phyloP scores from a whole-genome alignment of 2,113 vertebrate genomes.

The Anthoscopus minutus region DNA sequence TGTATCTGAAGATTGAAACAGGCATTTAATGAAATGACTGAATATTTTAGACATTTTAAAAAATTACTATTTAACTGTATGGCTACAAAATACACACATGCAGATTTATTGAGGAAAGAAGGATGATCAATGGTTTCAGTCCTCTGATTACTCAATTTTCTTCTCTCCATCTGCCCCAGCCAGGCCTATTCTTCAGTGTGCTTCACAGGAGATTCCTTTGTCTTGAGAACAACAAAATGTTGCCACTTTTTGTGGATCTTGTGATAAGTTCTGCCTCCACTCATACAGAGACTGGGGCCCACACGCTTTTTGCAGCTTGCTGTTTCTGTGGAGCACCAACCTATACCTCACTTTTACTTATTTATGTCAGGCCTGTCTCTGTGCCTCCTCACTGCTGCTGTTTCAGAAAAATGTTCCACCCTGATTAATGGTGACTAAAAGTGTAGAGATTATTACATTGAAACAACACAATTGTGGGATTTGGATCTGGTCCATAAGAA shows the following conservation, averaged over 20 bases:
- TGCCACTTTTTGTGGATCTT: neutral
- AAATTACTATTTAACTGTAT: neutral
- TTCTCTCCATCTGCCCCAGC: neutral
- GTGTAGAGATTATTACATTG: neutral
- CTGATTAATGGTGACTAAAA: neutral
- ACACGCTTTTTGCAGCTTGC: neutral
- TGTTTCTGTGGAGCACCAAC: neutral
- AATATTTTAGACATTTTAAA: neutral
- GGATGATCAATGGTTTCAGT: accelerated
- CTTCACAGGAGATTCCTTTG: neutral
- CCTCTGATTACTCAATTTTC: neutral
- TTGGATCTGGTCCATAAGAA: neutral
- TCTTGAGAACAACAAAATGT: neutral
- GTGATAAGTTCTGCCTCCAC: neutral
- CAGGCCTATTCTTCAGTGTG: neutral
- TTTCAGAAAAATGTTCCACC: neutral
- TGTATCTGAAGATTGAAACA: neutral
- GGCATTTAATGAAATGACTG: neutral
- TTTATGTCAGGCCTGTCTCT: neutral
- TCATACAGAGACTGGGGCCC: neutral
- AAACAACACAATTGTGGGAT: neutral
- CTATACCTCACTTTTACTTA: neutral
- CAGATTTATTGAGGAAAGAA: neutral
- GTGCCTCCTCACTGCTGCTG: neutral
- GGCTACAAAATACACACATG: neutral